These are phyloP conservation scores for Gavia stellata DNA, from an alignment of 2,113 vertebrate species.

Conservation along the genomic window DNA sequence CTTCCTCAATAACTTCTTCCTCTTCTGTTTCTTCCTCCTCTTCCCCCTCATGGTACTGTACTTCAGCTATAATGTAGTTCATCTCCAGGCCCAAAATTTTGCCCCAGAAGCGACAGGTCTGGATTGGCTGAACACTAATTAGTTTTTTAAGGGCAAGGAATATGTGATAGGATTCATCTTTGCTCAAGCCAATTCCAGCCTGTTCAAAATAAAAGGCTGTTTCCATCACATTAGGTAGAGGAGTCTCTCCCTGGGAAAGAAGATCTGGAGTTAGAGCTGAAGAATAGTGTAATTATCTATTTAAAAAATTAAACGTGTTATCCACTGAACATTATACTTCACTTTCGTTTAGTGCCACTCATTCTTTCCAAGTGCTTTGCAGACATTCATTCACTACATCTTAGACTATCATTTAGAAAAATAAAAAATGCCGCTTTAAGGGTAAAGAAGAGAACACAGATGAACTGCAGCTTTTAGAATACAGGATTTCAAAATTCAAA, in stretches of 20 bases:
- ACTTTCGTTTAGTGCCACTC: background rate
- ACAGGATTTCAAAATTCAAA: background rate
- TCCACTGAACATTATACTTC: background rate
- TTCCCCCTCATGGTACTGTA: slow-evolving; percentile 78
- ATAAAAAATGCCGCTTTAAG: background rate
- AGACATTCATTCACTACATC: background rate
- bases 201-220: slow-evolving; percentile 89
- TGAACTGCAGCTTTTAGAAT: background rate
- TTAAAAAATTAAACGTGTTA: background rate
- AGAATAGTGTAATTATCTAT: background rate
- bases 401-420: background rate
- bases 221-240: slow-evolving; percentile 87
- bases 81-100: slow-evolving; percentile 85
- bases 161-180: slow-evolving; percentile 85
- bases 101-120: slow-evolving; percentile 90
- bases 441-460: background rate
- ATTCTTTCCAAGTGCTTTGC: background rate
- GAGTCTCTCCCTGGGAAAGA: slow-evolving; percentile 72
- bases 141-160: slow-evolving; percentile 89
- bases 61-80: slow-evolving; percentile 91
- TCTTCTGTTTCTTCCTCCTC: slow-evolving; percentile 77
- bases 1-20: slow-evolving; percentile 61
- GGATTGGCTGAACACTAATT: slow-evolving; percentile 74
- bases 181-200: slow-evolving; percentile 83
- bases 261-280: slow-evolving; percentile 4